Percentiles rank a stretch among this genome's conserved stretches.
Evolutionary conservation across 2,797 vertebrate genomes (phyloP).

Genomic region (Lepidocolaptes lacrymiger): DNA sequence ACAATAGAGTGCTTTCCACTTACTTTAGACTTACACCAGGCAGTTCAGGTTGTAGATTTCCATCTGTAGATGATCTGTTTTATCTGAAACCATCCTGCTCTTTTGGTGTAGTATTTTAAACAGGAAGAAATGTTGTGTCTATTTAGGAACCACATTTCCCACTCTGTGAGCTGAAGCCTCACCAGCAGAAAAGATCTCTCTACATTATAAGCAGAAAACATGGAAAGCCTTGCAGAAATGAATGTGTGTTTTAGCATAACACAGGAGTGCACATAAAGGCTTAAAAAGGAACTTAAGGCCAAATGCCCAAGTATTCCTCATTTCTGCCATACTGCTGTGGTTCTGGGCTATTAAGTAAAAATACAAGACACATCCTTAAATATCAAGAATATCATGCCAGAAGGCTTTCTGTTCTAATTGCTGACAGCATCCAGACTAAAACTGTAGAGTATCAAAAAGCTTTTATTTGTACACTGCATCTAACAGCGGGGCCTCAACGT

Average conservation of each 20-base stretch:
- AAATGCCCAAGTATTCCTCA: background rate
- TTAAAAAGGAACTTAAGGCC: background rate
- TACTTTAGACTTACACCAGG: background rate
- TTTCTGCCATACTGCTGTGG: background rate
- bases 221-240: background rate
- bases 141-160: background rate
- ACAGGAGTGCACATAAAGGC: fast-evolving
- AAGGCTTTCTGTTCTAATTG: background rate
- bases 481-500: background rate
- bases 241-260: background rate
- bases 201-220: background rate
- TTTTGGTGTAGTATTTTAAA: background rate
- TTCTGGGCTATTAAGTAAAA: background rate
- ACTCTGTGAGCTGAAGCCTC: background rate
- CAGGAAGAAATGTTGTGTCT: background rate
- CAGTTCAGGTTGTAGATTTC: background rate
- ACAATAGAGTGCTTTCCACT: background rate
- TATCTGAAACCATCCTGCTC: background rate
- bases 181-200: background rate
- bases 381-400: background rate
- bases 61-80: background rate
- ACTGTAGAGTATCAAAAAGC: background rate
- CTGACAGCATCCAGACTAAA: background rate
- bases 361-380: background rate
- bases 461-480: background rate